Evolutionary conservation across 2,113 vertebrate genomes (phyloP).

Genomic region (Ornithorhynchus anatinus): DNA sequence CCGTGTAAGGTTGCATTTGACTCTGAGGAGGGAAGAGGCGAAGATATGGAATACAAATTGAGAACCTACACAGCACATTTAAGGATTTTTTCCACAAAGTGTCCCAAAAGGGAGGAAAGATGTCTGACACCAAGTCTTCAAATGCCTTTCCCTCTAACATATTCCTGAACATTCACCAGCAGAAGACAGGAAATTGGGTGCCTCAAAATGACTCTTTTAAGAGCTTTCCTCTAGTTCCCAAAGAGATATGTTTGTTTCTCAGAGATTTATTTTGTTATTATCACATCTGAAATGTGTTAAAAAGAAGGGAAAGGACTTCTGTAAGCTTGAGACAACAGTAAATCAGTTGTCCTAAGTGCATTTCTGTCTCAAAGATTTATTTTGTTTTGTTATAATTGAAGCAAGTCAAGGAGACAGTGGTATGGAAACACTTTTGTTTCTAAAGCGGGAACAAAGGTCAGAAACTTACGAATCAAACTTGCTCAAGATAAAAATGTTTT

Average conservation of each 20-base stretch:
- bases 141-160: constrained; percentile 28
- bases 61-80: constrained; percentile 4
- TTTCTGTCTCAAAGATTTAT: constrained; percentile 58
- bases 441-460: constrained; percentile 38
- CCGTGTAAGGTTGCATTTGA: constrained; percentile 11
- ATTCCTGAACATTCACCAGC: constrained; percentile 31
- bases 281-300: constrained; percentile 46
- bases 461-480: background rate
- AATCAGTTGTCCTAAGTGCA: constrained; percentile 49
- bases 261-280: constrained; percentile 66
- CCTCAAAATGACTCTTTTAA: constrained; percentile 50
- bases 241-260: constrained; percentile 50
- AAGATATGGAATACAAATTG: constrained; percentile 24
- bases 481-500: constrained; percentile 25
- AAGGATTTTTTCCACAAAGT: constrained; percentile 33
- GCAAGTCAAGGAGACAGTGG: constrained; percentile 40
- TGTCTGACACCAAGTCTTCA: constrained; percentile 28
- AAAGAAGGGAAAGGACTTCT: constrained; percentile 35
- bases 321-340: constrained; percentile 48
- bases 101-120: constrained; percentile 5
- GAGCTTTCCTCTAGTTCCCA: constrained; percentile 28
- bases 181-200: constrained; percentile 40
- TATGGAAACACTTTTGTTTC: constrained; percentile 8
- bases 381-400: constrained; percentile 56
- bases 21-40: background rate